Evolutionary conservation across 1,140 invertebrate genomes (phyloP).

Genomic region (Lamellibrachia luymesi): DNA sequence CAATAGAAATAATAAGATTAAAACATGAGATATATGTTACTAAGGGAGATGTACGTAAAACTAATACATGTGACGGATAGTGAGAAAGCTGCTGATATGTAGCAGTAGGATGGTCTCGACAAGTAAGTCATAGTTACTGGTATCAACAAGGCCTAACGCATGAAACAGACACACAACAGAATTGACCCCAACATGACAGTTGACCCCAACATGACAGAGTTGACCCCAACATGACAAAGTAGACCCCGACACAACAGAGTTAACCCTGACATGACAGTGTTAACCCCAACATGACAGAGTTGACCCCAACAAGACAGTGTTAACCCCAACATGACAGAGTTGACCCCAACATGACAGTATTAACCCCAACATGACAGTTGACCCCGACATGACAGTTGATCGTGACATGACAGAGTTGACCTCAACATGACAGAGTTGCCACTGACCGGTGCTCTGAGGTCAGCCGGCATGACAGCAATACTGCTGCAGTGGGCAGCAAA

Average conservation of each 20-base stretch:
- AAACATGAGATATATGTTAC: background rate
- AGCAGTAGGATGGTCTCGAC: too few relatives aligned
- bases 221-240: background rate
- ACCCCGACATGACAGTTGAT: background rate
- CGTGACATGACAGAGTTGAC: background rate
- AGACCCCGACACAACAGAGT: background rate
- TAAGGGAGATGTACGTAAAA: background rate
- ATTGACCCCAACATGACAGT: background rate
- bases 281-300: background rate
- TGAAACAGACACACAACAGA: background rate
- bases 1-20: background rate
- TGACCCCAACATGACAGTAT: background rate
- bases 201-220: background rate
- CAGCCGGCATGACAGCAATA: conserved; percentile 72
- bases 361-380: background rate
- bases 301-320: conserved; percentile 49
- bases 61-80: background rate
- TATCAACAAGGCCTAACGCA: background rate
- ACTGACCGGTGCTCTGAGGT: conserved; percentile 74
- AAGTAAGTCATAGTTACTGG: background rate
- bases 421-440: background rate
- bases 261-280: background rate
- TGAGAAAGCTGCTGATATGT: too few relatives aligned
- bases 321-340: background rate
- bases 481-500: conserved; percentile 72